Base-by-base conservation (phyloP, 2,113 vertebrate genomes). In the Scatophagus argus region DNA sequence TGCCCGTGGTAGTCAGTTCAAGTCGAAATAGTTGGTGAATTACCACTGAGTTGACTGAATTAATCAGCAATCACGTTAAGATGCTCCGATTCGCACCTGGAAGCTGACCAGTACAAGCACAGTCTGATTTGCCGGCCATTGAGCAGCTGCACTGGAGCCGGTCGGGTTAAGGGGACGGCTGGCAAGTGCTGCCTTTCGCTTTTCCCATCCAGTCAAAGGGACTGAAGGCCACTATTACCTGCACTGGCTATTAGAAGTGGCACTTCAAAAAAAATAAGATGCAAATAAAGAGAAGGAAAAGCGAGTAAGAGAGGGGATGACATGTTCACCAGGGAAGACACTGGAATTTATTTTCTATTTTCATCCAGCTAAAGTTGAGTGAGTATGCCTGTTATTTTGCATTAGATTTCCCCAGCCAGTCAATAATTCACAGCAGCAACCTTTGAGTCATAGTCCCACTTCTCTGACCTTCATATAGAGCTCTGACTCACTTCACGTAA, bases 391-490 rank as follows among this genome's bases (percentile, higher is more conserved):
- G 65, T 74, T 85, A 46, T 74, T 85, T 88, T 83, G 62, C 52
- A 68, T 83, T 51, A 73, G 38, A 66, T 61, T 82, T 69, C 75
- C 64, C 55, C 75, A 78, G 61, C 43, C 49, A 81, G 77, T 90
- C 85, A 74, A 79, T 87, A 87, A 83, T 84, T 89, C 70, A 89
- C 80, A 74, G 52, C 29, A 56, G 71, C 74, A 79, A 86, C 60
- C 71, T 87, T 77, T 87, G 80, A 89, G 82, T 84, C 86, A 88
- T 54, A 74, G 76, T 74, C 69, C 44, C 69, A 63, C 62, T 72
- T 43, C 64, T 65, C 62, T 82, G 90, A 88, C 84, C 87, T 82
- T 80, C 69, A 63, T 73, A 66, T 56, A 56, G 44, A 62, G 79
- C 68, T 78, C 59, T 86, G 74, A 84, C 86, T 87, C 84, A 89